Conservation (phyloP, 2,888 invertebrate genomes). For the Drosophila mulleri region DNA sequence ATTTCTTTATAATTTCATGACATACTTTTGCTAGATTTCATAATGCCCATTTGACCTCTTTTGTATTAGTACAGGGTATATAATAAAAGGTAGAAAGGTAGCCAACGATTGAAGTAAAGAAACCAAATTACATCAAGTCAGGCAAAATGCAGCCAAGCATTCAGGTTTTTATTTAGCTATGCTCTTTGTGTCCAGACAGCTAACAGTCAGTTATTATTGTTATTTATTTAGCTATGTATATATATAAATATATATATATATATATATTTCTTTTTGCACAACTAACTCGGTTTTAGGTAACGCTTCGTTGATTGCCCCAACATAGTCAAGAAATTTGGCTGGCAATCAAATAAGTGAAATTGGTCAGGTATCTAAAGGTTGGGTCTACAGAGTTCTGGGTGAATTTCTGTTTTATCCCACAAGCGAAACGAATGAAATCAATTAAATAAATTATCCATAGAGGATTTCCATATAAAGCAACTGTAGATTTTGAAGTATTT, state of each 20-base stretch:
- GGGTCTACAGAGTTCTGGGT: neutral
- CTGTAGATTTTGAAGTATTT: no score
- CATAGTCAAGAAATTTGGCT: conserved; percentile 39
- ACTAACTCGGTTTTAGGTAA: conserved; percentile 60
- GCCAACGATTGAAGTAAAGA: conserved; percentile 45
- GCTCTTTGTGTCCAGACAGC: conserved; percentile 73
- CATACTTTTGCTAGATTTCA: neutral
- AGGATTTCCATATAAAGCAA: no score
- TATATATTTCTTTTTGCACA: conserved; percentile 47
- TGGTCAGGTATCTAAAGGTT: conserved; percentile 31
- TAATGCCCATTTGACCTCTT: neutral
- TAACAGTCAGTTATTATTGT: conserved; percentile 37
- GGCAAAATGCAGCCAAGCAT: conserved; percentile 74
- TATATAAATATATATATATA: neutral
- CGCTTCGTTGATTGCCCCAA: conserved; percentile 59
- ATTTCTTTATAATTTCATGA: no score
- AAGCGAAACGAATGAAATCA: no score
- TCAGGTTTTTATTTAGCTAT: conserved; percentile 61
- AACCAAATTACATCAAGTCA: conserved; percentile 74
- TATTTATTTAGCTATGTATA: conserved; percentile 14
- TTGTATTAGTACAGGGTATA: conserved; percentile 17
- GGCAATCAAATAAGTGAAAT: conserved; percentile 13
- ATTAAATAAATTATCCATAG: no score
- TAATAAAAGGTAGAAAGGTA: conserved; percentile 25
- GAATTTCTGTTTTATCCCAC: no score